phyloP scores from a whole-genome alignment of 2,113 vertebrate species.

The Globicephala melas region DNA sequence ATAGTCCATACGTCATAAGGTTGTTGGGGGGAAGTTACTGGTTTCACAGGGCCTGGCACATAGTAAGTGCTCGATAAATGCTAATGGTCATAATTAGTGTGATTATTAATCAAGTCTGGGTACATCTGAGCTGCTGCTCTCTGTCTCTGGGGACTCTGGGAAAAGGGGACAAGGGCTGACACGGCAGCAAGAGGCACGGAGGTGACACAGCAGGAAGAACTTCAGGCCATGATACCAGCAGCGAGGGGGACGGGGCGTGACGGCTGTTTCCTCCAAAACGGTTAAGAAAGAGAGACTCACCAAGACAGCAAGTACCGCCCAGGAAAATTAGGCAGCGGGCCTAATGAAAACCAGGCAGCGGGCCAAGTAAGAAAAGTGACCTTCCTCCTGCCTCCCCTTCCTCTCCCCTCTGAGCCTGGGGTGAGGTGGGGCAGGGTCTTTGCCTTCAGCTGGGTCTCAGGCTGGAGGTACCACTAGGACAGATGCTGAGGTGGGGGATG shows the following conservation, averaged over 20 bases:
- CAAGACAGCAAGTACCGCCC: constrained; percentile 53
- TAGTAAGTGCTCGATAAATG: constrained; percentile 17
- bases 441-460: not conserved
- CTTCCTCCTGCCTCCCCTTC: constrained; percentile 38
- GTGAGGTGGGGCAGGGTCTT: not conserved
- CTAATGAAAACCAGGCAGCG: constrained; percentile 67
- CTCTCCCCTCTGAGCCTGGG: not conserved
- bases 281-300: constrained; percentile 51
- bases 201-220: constrained; percentile 35
- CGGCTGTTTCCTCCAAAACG: not conserved
- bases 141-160: not conserved
- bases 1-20: not conserved
- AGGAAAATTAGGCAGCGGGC: constrained; percentile 74
- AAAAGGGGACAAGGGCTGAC: not conserved
- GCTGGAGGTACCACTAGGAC: not conserved
- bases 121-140: not conserved
- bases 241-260: not conserved
- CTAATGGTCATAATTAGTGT: not conserved
- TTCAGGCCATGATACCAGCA: not conserved
- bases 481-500: fast-evolving
- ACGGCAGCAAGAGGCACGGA: not conserved
- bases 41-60: not conserved
- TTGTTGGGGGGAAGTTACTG: not conserved
- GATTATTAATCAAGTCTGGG: not conserved
- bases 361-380: constrained; percentile 67